Evolutionary conservation across 2,888 invertebrate species (phyloP), one percentile per base, ranked within the genome.

Genomic region (Lomographa bimaculata): DNA sequence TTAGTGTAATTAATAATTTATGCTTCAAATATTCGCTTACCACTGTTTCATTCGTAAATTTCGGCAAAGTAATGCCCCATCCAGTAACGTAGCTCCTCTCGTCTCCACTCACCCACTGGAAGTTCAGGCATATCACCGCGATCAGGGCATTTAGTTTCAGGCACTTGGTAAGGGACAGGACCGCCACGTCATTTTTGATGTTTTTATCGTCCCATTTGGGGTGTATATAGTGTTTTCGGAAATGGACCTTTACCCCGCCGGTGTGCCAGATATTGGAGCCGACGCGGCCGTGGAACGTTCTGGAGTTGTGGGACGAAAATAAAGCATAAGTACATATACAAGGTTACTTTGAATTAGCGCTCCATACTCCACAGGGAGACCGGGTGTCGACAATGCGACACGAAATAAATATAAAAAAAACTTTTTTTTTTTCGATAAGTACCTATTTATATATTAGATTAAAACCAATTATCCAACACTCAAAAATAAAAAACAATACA

Each of bases 191-290:
- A 14, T 54, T 9, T 20, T 60, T 62, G 9, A 57, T 44, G 18
- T 18, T 42, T 0, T 6, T 2, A 1, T 21, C 23, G 12, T 63
- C 50, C 49, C 51, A 62, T 16, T 50, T 9, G 1, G 62, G 59
- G n/a, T 63, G 63, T 7, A 56, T 49, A 25, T 46, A 12, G 33
- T 45, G 26, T 2, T 8, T 7, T 3, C 29, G 7, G 14, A 54
- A 45, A 0, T 40, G 5, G 1, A 53, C 16, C 1, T 36, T 7
- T 0, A 8, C 33, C 1, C 62, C 60, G 3, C 56, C 57, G 0
- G 59, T 47, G 24, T 53, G 53, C 63, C 63, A 63, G 11, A 42
- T 45, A 26, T 63, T 62, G 7, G 59, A 57, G 7, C 63, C 62
- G 0, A 57, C 44, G 14, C 48, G 44, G 1, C 28, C 44, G 14